Evolutionary conservation across 2,113 vertebrate species (phyloP).

Genomic region (Helogale parvula): DNA sequence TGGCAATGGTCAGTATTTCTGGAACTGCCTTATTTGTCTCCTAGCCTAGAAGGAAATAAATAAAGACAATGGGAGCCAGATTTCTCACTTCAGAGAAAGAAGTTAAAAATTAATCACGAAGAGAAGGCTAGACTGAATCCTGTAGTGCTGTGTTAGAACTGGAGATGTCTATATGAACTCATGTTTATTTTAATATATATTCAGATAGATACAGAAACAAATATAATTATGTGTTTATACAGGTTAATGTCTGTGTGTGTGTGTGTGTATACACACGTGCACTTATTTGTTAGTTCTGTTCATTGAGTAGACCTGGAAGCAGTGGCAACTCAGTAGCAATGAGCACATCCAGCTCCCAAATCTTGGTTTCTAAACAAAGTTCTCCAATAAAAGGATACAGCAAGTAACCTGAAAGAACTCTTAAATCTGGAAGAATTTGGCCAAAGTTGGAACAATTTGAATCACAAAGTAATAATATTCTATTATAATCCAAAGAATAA

Average conservation of each 20-base stretch:
- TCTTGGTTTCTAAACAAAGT: background rate
- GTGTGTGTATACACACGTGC: background rate
- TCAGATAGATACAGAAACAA: background rate
- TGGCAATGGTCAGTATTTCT: background rate
- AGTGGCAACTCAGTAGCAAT: background rate
- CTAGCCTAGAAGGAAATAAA: background rate
- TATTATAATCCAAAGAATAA: conserved; percentile 7
- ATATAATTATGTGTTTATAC: background rate
- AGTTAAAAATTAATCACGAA: background rate
- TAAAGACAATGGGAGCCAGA: background rate
- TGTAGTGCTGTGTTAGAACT: background rate
- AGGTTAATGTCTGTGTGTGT: background rate
- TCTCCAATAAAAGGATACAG: background rate
- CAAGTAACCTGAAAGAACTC: background rate
- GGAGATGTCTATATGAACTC: background rate
- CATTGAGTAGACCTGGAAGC: background rate
- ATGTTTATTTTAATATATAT: background rate
- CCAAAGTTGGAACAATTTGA: background rate
- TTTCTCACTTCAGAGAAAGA: background rate
- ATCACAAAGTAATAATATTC: background rate
- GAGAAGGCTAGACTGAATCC: background rate
- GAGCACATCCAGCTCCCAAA: background rate
- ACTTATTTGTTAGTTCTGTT: background rate
- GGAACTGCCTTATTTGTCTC: background rate
- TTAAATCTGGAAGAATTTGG: background rate